phyloP scores from a whole-genome alignment of 2,797 vertebrate genomes.

The Rhodeus uyekii region DNA sequence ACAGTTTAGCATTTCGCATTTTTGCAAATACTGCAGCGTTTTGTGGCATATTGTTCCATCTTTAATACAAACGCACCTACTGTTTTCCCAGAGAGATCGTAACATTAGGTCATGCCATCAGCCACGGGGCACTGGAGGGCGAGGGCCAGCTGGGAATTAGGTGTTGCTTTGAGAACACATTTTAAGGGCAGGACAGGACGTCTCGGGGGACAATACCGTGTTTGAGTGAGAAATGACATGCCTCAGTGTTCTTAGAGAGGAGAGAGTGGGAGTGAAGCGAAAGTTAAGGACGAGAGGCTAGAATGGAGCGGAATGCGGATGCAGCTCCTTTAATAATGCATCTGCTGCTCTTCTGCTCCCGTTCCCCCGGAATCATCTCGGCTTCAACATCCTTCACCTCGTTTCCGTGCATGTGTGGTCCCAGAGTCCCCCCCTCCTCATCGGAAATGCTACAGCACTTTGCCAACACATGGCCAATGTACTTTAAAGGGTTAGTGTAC shows the following conservation, averaged over 20 bases:
- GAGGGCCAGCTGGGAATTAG: constrained; percentile 21
- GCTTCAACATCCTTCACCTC: not conserved
- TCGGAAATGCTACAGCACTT: not conserved
- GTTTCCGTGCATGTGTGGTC: not conserved
- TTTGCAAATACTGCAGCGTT: not conserved
- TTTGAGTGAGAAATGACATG: constrained; percentile 21
- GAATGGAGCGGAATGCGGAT: constrained; percentile 12
- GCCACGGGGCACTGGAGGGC: not conserved
- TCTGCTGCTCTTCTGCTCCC: constrained; percentile 13
- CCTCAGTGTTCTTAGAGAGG: constrained; percentile 21
- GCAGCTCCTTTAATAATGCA: constrained; percentile 27
- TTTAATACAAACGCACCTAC: not conserved
- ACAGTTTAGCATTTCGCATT: not conserved
- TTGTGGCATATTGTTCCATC: not conserved
- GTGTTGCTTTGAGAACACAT: constrained; percentile 22
- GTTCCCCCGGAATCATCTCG: not conserved
- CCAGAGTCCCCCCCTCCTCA: not conserved
- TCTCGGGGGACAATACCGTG: constrained; percentile 17
- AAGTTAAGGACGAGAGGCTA: constrained; percentile 28
- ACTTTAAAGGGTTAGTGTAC: not conserved
- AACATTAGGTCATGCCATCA: constrained; percentile 6
- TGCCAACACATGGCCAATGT: not conserved
- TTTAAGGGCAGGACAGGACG: constrained; percentile 1
- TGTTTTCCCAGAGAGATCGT: not conserved
- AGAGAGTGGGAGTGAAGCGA: constrained; percentile 16